Evolutionary conservation across 2,113 vertebrate genomes (phyloP), one percentile per base, ranked within the genome.

Genomic region (Daubentonia madagascariensis): DNA sequence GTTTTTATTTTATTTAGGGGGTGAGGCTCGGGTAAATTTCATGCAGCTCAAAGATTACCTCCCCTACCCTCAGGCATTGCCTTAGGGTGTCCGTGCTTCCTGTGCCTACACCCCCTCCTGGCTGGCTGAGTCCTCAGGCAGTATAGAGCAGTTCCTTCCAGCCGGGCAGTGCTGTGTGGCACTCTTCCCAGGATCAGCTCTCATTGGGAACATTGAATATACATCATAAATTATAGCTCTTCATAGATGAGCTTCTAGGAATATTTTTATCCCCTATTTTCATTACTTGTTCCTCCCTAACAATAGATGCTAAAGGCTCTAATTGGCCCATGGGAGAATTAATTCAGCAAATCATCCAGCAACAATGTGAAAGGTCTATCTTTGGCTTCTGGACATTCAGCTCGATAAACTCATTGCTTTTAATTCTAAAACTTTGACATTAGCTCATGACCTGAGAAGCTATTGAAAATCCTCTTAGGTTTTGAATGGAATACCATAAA

Each of bases 221-320:
- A 61, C 30, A 10, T 75, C 40, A 67, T 57, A 84, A 75, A 65
- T 61, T 78, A 67, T 0, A 83, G 45, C 35, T 85, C 85, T 76
- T 94, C 52, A 52, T 23, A 95, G 37, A 89, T 43, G 85, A 85
- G 57, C 35, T 91, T 98, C 97, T 95, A 30, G 96, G 87, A 68
- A 96, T 93, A 35, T 85, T 95, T 98, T 97, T 35, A 18, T 97
- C 94, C 91, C 48, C 13, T 93, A 0, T 80, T 96, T 97, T 97
- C 59, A 48, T 96, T 79, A 72, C 23, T 50, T 59, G 10, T 61
- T 85, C 35, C 17, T 89, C 68, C 54, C 45, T 94, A 83, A 35
- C 37, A 54, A 84, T 9, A 73, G 30, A 75, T 95, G 45, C 30
- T 22, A 84, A 61, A 85, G 73, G 18, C 88, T 12, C 30, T 63